Conservation (phyloP, 2,797 vertebrate species). For the Discoglossus pictus region DNA sequence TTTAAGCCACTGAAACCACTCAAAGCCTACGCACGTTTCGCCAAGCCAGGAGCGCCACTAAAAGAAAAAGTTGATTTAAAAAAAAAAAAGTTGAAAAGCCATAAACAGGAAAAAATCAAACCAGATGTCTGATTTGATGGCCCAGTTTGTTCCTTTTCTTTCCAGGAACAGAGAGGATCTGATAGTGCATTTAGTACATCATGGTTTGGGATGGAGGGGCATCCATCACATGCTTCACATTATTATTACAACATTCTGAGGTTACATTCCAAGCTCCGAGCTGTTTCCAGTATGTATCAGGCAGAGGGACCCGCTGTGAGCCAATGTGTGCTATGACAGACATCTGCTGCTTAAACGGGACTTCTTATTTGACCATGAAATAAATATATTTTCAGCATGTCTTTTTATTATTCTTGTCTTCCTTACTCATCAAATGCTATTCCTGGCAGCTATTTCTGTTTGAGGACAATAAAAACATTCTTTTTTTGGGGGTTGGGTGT, state of each 20-base stretch:
- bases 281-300: constrained; percentile 21
- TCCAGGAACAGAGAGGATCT: background rate
- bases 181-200: background rate
- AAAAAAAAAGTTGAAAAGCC: background rate
- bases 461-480: constrained; percentile 26
- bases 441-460: background rate
- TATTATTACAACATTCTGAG: constrained; percentile 16
- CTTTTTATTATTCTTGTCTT: constrained; percentile 5
- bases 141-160: background rate
- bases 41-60: background rate
- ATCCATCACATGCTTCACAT: constrained; percentile 11
- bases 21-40: too few relatives aligned
- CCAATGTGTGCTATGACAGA: constrained; percentile 18
- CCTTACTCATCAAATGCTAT: constrained; percentile 15
- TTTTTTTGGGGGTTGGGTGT: too few relatives aligned
- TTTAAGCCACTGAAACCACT: too few relatives aligned
- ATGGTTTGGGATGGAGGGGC: background rate
- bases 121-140: constrained; percentile 17
- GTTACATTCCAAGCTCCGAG: constrained; percentile 4
- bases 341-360: constrained; percentile 32
- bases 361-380: constrained; percentile 19
- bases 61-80: background rate
- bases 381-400: constrained; percentile 23
- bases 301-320: constrained; percentile 34
- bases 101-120: constrained; percentile 11